These are phyloP conservation scores for Solenopsis invicta DNA, from an alignment of 1,140 invertebrate species.

Conservation along the genomic window DNA sequence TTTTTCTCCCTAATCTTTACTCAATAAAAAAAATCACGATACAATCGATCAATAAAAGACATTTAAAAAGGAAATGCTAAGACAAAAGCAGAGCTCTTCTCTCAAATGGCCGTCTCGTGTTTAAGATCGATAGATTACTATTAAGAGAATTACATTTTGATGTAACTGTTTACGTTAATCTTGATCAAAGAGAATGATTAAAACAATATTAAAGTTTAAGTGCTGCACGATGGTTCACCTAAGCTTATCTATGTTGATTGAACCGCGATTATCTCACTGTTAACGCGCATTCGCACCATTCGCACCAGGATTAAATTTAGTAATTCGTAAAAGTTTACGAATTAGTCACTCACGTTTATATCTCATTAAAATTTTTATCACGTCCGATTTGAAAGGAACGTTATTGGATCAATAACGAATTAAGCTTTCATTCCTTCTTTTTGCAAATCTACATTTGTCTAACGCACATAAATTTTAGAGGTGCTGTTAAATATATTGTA, in stretches of 20 bases:
- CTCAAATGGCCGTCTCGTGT: not conserved
- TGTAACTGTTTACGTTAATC: constrained; percentile 14
- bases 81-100: not conserved
- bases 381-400: not conserved
- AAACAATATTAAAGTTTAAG: constrained; percentile 39
- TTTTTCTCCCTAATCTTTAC: not conserved
- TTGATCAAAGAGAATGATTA: constrained; percentile 18
- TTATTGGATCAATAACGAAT: not conserved
- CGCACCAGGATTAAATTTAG: not conserved
- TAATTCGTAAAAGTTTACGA: not conserved
- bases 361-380: constrained; percentile 34
- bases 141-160: constrained; percentile 42
- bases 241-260: constrained; percentile 76
- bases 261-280: constrained; percentile 61
- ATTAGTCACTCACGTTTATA: not conserved
- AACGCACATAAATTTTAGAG: not conserved
- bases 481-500: constrained; percentile 20
- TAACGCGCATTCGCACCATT: constrained; percentile 7
- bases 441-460: constrained; percentile 18
- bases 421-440: not conserved
- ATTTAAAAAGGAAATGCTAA: not conserved
- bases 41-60: not conserved
- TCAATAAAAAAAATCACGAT: not conserved
- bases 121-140: constrained; percentile 15
- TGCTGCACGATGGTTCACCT: constrained; percentile 41